Conservation (phyloP, 1,140 invertebrate species). For the Drosophila kanapiae region DNA sequence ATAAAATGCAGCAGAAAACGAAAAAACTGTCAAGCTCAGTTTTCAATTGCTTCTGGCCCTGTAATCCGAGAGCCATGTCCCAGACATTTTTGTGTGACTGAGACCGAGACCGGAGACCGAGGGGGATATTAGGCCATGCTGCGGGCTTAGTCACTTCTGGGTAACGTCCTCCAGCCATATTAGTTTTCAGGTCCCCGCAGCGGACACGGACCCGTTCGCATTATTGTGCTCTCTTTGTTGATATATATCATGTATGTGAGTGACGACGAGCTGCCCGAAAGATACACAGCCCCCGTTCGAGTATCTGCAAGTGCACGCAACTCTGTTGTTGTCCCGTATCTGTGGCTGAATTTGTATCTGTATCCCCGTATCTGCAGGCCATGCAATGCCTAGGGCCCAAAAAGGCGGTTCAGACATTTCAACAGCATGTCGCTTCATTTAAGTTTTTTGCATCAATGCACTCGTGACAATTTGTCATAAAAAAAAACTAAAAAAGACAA, state of each 20-base stretch:
- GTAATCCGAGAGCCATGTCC: conserved; percentile 70
- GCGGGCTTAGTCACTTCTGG: conserved; percentile 73
- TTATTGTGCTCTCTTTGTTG: conserved; percentile 58
- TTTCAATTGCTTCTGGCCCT: conserved; percentile 75
- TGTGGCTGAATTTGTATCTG: conserved; percentile 27
- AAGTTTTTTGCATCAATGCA: conserved; percentile 83
- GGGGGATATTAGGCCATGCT: conserved; percentile 52
- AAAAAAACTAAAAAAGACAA: conserved; percentile 31
- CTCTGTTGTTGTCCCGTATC: conserved; percentile 34
- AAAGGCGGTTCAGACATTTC: conserved; percentile 73
- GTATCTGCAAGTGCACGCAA: conserved; percentile 58
- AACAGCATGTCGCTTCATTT: conserved; percentile 83
- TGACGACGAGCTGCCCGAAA: conserved; percentile 49
- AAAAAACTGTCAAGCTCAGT: conserved; percentile 74
- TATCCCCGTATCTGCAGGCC: conserved; percentile 18
- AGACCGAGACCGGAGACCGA: not conserved
- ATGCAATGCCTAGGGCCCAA: conserved; percentile 30
- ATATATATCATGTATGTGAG: conserved; percentile 30
- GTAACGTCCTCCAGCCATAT: conserved; percentile 62
- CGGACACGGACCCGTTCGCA: conserved; percentile 31
- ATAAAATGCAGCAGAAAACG: conserved; percentile 39
- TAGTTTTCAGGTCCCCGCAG: conserved; percentile 63
- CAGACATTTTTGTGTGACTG: conserved; percentile 18
- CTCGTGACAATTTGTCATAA: conserved; percentile 83
- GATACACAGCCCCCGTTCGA: conserved; percentile 41